Evolutionary conservation across 2,113 vertebrate species (phyloP).

Genomic region (Choloepus hoffmanni): DNA sequence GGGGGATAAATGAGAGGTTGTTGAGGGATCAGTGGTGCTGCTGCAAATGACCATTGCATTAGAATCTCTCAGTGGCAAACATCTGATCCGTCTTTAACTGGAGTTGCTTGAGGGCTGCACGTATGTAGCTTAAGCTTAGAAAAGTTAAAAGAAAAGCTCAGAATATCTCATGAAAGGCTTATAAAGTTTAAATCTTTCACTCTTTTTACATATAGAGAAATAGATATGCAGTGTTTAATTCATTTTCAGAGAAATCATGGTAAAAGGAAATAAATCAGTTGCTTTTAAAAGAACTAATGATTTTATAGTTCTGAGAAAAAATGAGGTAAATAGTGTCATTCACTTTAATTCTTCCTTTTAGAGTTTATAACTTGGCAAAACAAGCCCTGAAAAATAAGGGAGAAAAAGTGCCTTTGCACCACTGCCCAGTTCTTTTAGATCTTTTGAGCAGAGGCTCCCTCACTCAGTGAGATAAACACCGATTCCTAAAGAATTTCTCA

Average conservation of each 20-base stretch:
- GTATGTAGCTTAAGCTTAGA: not conserved
- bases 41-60: not conserved
- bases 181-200: not conserved
- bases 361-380: conserved; percentile 27
- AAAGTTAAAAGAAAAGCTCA: not conserved
- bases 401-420: not conserved
- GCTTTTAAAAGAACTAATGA: not conserved
- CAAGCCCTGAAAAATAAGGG: not conserved
- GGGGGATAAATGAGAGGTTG: not conserved
- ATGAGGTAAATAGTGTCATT: not conserved
- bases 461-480: conserved; percentile 24
- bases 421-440: not conserved
- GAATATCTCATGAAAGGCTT: not conserved
- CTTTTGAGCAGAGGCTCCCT: not conserved
- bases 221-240: not conserved
- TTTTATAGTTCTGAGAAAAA: conserved; percentile 44
- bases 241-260: not conserved
- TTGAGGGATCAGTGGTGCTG: not conserved
- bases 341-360: not conserved
- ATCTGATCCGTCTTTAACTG: not conserved
- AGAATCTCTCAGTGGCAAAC: not conserved
- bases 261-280: conserved; percentile 18
- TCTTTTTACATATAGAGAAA: not conserved
- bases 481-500: conserved; percentile 63
- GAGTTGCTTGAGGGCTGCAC: not conserved